Evolutionary conservation across 2,888 invertebrate genomes (phyloP).

Genomic region (Drosophila rellima): DNA sequence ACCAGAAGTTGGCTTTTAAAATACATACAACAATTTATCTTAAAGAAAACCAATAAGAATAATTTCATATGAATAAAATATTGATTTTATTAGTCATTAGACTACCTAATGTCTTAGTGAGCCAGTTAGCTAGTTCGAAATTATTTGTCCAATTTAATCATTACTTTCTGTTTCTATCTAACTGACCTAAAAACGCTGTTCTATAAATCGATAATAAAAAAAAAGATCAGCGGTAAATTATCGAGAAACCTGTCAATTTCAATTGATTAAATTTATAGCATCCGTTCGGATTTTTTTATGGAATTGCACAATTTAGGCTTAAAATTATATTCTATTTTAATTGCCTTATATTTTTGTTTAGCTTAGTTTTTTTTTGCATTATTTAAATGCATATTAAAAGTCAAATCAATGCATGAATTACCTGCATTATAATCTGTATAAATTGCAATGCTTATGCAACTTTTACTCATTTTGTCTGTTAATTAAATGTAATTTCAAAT

Average conservation of each 20-base stretch:
- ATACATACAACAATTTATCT: background rate
- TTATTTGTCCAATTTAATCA: too few relatives aligned
- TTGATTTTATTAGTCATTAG: too few relatives aligned
- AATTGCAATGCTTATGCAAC: conserved; percentile 10
- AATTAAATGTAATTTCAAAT: conserved; percentile 3
- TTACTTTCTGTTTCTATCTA: too few relatives aligned
- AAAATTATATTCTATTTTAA: conserved; percentile 3
- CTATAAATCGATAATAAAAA: background rate
- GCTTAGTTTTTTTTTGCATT: background rate
- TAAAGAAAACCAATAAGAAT: too few relatives aligned
- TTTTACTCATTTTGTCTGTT: background rate
- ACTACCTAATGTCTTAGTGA: too few relatives aligned
- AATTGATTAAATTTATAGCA: conserved; percentile 8
- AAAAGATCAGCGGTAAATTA: background rate
- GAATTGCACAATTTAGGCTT: background rate
- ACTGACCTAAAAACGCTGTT: background rate
- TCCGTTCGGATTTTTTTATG: background rate
- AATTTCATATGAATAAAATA: too few relatives aligned
- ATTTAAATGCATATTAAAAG: background rate
- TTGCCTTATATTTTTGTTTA: conserved; percentile 4
- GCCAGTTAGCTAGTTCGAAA: too few relatives aligned
- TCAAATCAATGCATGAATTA: conserved; percentile 9
- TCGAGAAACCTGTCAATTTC: background rate
- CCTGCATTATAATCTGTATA: conserved; percentile 6
- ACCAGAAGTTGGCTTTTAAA: background rate